These are phyloP conservation scores for Myoxocephalus aenaeus DNA, from an alignment of 2,797 vertebrate species.

Conservation along the genomic window DNA sequence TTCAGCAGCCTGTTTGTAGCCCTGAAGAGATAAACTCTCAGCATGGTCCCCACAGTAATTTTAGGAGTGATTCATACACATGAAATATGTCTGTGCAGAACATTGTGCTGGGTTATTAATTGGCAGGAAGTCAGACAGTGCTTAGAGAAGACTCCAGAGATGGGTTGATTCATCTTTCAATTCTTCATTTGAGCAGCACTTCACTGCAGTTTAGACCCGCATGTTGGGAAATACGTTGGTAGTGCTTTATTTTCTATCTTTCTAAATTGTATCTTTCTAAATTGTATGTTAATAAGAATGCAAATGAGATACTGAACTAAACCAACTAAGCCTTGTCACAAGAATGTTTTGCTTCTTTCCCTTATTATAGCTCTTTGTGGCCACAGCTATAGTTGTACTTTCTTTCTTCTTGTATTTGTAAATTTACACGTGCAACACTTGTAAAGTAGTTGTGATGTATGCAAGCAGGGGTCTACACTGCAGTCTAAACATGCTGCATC, in stretches of 20 bases:
- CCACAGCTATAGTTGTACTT: not conserved
- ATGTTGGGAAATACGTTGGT: not conserved
- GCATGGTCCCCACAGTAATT: conserved; percentile 51
- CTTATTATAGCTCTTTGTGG: not conserved
- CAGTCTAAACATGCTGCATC: not conserved
- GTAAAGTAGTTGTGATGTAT: not conserved
- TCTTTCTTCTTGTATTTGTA: not conserved
- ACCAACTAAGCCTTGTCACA: not conserved
- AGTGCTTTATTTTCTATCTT: not conserved
- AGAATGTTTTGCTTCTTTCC: not conserved
- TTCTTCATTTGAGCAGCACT: conserved; percentile 69
- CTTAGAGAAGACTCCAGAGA: conserved; percentile 63
- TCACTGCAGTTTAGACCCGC: conserved; percentile 21
- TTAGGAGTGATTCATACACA: conserved; percentile 57
- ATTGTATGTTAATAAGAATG: not conserved
- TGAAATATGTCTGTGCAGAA: conserved; percentile 67
- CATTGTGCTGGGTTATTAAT: conserved; percentile 68
- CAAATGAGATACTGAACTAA: not conserved
- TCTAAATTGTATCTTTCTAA: not conserved
- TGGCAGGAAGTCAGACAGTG: conserved; percentile 62
- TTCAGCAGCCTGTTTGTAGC: conserved; percentile 6
- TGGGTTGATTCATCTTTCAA: conserved; percentile 67
- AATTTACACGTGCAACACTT: not conserved
- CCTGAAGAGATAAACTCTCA: conserved; percentile 40
- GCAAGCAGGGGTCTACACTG: not conserved